Percentiles rank a stretch among this genome's conserved stretches.
These are phyloP conservation scores for Pseudochirops cupreus DNA, from an alignment of 2,797 vertebrate genomes.

Conservation along the genomic window DNA sequence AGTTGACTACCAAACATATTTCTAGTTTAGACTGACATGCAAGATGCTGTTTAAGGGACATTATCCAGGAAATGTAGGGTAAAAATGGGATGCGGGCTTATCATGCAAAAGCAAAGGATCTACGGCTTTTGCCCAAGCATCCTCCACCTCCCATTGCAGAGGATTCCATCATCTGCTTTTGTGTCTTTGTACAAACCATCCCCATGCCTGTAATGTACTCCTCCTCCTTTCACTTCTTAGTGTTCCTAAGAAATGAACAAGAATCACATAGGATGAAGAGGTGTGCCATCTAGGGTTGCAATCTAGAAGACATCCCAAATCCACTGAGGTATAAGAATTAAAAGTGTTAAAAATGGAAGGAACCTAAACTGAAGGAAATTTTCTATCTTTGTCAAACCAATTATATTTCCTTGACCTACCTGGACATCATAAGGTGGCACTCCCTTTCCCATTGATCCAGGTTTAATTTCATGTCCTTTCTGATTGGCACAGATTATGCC, in stretches of 20 bases:
- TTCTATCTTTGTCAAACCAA: neutral
- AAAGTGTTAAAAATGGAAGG: conserved; percentile 16
- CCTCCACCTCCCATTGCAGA: neutral
- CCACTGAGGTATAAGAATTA: neutral
- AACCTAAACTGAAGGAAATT: neutral
- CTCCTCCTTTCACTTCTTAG: too few relatives aligned
- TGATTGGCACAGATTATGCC: conserved; percentile 76
- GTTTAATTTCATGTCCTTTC: conserved; percentile 89
- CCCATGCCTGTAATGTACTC: too few relatives aligned
- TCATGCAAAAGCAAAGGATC: neutral
- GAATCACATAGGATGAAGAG: neutral
- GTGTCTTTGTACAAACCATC: too few relatives aligned
- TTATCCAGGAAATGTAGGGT: neutral
- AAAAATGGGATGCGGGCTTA: neutral
- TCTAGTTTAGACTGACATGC: neutral
- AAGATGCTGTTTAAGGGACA: neutral
- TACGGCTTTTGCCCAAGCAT: neutral
- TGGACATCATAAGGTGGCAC: conserved; percentile 85
- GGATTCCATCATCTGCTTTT: neutral
- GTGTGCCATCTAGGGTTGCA: neutral
- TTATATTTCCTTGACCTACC: conserved; percentile 77
- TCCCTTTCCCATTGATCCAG: conserved; percentile 88
- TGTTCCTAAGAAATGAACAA: neutral
- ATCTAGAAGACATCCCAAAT: neutral
- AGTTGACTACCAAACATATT: neutral